These are phyloP conservation scores for Trissolcus basalis DNA, from an alignment of 1,140 invertebrate genomes.

Conservation along the genomic window DNA sequence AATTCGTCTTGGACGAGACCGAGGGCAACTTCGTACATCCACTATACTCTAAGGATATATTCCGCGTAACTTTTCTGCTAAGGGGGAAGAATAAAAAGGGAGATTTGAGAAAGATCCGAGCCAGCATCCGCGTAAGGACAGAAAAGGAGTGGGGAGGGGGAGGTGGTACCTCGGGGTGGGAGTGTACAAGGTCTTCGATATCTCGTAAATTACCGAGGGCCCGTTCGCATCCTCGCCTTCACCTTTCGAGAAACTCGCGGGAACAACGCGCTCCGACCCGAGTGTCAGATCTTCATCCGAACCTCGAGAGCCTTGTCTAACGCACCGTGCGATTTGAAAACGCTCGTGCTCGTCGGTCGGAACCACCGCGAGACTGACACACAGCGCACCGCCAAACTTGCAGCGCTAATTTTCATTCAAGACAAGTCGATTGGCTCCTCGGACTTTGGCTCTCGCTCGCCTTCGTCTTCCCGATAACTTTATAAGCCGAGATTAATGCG, in stretches of 20 bases:
- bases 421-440: conserved; percentile 41
- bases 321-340: conserved; percentile 39
- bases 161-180: conserved; percentile 63
- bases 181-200: conserved; percentile 77
- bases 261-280: conserved; percentile 53
- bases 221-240: conserved; percentile 52
- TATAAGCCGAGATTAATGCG: conserved; percentile 57
- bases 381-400: conserved; percentile 46
- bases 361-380: conserved; percentile 29
- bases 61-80: too few relatives aligned
- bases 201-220: conserved; percentile 74
- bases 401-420: conserved; percentile 55
- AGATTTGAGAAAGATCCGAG: conserved; percentile 9
- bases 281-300: conserved; percentile 58
- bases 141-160: conserved; percentile 49
- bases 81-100: conserved; percentile 16
- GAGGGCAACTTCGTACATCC: neutral
- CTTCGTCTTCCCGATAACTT: conserved; percentile 52
- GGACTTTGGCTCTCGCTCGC: conserved; percentile 40
- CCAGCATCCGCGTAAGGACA: too few relatives aligned
- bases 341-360: too few relatives aligned
- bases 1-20: neutral
- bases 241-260: conserved; percentile 54
- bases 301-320: conserved; percentile 48
- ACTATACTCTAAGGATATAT: too few relatives aligned